Conservation (phyloP, 1,140 invertebrate species). For the Hormaphis cornu region DNA sequence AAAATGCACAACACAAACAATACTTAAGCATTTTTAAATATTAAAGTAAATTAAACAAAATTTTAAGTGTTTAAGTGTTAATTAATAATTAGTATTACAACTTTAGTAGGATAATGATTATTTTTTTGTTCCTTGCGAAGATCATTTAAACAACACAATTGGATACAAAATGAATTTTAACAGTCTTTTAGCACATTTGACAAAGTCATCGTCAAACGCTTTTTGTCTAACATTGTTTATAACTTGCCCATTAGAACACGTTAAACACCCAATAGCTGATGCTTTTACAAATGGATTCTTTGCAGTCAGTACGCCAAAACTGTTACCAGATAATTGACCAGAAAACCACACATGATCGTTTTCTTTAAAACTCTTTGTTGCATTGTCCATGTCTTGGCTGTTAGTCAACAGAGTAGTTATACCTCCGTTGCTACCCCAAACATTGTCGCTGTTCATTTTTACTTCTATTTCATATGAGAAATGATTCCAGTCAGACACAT, state of each 20-base stretch:
- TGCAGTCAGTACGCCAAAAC: constrained; percentile 8
- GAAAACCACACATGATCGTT: constrained; percentile 14
- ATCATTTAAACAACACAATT: constrained; percentile 24
- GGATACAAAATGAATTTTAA: constrained; percentile 28
- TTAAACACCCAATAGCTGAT: not conserved
- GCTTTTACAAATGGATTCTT: not conserved
- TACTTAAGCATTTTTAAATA: not conserved
- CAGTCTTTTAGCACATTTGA: constrained; percentile 27
- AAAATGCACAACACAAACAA: not conserved
- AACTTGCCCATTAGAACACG: not conserved
- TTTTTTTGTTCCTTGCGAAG: not conserved
- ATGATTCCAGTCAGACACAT: constrained; percentile 13
- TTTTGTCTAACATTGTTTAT: constrained; percentile 14
- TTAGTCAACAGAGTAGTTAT: not conserved
- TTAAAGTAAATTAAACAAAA: not conserved
- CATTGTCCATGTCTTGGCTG: constrained; percentile 14
- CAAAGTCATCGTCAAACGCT: constrained; percentile 12
- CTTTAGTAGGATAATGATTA: not conserved
- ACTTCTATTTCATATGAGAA: constrained; percentile 28
- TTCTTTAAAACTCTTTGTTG: constrained; percentile 19
- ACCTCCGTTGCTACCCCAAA: constrained; percentile 1
- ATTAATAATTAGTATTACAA: not conserved
- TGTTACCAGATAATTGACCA: not conserved
- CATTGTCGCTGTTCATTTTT: constrained; percentile 3
- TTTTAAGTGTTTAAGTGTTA: not conserved